These are phyloP conservation scores for Bostrychus sinensis DNA, from an alignment of 2,113 vertebrate genomes.

Conservation along the genomic window DNA sequence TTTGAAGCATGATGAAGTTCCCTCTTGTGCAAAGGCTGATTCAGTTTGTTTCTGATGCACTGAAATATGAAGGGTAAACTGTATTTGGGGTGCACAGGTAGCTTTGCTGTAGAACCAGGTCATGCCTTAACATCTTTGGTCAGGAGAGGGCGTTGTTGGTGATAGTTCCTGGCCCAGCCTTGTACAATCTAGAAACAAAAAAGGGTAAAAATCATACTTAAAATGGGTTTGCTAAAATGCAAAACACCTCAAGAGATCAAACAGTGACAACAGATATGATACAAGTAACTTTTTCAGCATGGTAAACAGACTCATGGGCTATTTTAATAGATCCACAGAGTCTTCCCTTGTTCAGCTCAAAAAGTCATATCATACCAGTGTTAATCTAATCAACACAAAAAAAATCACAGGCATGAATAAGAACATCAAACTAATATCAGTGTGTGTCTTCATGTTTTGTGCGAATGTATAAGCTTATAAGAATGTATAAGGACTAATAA, in stretches of 20 bases:
- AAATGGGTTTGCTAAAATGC: background rate
- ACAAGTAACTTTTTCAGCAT: no score
- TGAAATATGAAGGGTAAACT: background rate
- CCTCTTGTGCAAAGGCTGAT: background rate
- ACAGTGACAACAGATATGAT: background rate
- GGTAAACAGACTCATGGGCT: no score
- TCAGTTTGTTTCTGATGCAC: conserved; percentile 3
- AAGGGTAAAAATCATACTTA: background rate
- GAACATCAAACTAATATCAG: no score
- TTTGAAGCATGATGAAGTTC: background rate
- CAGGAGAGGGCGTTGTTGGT: conserved; percentile 80
- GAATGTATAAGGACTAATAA: no score
- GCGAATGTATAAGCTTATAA: no score
- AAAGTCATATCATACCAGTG: no score
- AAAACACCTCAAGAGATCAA: no score
- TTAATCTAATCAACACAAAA: no score
- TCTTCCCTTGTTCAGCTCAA: no score
- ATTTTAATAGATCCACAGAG: no score
- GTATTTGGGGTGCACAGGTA: background rate
- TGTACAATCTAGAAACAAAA: conserved; percentile 79
- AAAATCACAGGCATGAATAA: no score
- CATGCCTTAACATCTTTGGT: conserved; percentile 78
- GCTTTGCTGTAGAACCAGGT: conserved; percentile 29
- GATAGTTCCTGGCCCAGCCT: conserved; percentile 84
- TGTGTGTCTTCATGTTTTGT: no score